Percentiles rank a stretch among this genome's conserved stretches.
These are phyloP conservation scores for Acronicta leporina DNA, from an alignment of 2,888 invertebrate species.

Conservation along the genomic window DNA sequence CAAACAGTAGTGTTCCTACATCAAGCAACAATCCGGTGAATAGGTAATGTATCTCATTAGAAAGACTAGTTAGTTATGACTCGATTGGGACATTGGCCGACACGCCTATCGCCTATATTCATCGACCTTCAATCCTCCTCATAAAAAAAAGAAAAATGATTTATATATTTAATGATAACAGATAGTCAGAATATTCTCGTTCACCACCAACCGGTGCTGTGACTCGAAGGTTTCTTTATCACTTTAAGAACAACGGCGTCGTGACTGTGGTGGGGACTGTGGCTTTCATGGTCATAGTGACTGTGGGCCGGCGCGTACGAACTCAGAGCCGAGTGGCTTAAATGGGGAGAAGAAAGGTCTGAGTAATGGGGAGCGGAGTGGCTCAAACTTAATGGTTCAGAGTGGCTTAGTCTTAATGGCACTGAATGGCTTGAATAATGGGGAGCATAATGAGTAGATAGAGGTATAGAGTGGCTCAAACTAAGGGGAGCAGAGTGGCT, in stretches of 20 bases:
- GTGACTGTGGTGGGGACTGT: conserved; percentile 3
- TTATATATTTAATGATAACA: conserved; percentile 7
- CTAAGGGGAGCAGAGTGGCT: conserved; percentile 12
- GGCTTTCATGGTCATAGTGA: conserved; percentile 5
- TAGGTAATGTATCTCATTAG: neutral
- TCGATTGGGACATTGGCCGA: neutral
- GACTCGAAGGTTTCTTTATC: conserved; percentile 37
- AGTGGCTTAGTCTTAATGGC: conserved; percentile 3
- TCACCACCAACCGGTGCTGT: conserved; percentile 51
- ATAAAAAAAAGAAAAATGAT: neutral
- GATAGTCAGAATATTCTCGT: neutral
- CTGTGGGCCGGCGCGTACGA: conserved; percentile 5
- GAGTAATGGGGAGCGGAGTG: conserved; percentile 8
- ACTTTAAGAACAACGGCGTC: conserved; percentile 47
- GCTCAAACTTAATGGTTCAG: neutral
- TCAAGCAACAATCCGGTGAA: neutral
- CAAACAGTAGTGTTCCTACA: too few relatives aligned
- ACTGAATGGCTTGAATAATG: conserved; percentile 21
- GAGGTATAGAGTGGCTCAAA: conserved; percentile 5
- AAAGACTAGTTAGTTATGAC: neutral
- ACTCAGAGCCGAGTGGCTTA: conserved; percentile 18
- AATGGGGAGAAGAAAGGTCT: conserved; percentile 9
- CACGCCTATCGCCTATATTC: too few relatives aligned
- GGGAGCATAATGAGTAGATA: conserved; percentile 13
- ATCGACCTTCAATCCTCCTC: neutral